A percentile compares a stretch with the other conserved stretches of the same genome.
phyloP scores from a whole-genome alignment of 2,113 vertebrate species.

The Corynorhinus townsendii region DNA sequence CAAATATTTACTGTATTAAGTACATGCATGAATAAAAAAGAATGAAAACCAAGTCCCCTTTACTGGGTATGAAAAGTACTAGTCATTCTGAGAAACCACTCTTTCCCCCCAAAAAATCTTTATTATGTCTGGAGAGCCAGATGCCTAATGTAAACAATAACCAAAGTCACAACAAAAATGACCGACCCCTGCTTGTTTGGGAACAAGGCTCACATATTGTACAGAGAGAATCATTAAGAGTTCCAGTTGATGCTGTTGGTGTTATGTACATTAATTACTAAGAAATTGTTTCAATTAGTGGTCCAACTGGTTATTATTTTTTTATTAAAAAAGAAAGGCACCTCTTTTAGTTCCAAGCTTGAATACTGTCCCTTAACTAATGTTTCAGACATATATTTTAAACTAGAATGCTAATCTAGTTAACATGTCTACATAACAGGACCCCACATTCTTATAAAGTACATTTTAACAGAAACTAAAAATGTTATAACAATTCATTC shows the following conservation, averaged over 20 bases:
- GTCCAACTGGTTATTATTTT: neutral
- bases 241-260: neutral
- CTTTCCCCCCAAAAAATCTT: slow-evolving; percentile 22
- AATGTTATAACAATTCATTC: neutral
- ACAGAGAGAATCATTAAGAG: neutral
- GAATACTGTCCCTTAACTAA: neutral
- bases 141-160: neutral
- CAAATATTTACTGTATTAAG: slow-evolving; percentile 62
- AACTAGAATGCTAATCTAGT: neutral
- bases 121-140: neutral
- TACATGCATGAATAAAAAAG: slow-evolving; percentile 36
- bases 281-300: neutral
- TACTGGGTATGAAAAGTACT: slow-evolving; percentile 32
- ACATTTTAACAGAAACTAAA: neutral
- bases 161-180: neutral
- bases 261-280: neutral
- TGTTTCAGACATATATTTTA: neutral
- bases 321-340: slow-evolving; percentile 19
- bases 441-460: neutral
- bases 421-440: neutral
- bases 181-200: neutral
- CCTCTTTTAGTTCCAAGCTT: neutral
- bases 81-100: slow-evolving; percentile 38
- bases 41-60: neutral
- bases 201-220: neutral